Percentiles rank a stretch among this genome's conserved stretches.
Evolutionary conservation across 2,797 vertebrate species (phyloP).

Genomic region (Anableps anableps): DNA sequence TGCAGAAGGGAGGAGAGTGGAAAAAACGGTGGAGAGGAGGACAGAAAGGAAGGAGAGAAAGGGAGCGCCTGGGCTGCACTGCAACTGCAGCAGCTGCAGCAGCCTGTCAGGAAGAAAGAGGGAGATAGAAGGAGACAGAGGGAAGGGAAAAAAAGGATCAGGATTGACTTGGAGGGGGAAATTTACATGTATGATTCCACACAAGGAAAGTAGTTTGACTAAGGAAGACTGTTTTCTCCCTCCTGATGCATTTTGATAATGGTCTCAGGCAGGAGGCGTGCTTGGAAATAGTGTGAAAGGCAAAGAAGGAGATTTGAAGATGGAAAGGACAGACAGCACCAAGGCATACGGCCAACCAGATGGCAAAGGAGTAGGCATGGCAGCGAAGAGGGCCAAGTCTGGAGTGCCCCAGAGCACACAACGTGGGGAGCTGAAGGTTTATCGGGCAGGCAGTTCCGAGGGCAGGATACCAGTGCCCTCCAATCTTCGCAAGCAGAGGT

Average conservation of each 20-base stretch:
- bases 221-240: constrained; percentile 57
- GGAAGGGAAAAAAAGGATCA: constrained; percentile 60
- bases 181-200: constrained; percentile 56
- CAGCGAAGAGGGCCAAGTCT: constrained; percentile 86
- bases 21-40: constrained; percentile 72
- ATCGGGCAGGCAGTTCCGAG: constrained; percentile 82
- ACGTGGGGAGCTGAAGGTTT: constrained; percentile 84
- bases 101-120: constrained; percentile 72
- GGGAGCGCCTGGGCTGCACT: constrained; percentile 80
- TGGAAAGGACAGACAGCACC: constrained; percentile 81
- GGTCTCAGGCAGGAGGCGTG: constrained; percentile 86
- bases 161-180: constrained; percentile 51
- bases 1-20: constrained; percentile 76
- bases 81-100: constrained; percentile 83
- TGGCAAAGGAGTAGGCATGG: constrained; percentile 82
- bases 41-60: constrained; percentile 75
- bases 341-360: constrained; percentile 80
- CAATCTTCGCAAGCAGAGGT: constrained; percentile 95
- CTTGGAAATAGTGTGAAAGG: constrained; percentile 86
- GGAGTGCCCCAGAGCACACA: constrained; percentile 83
- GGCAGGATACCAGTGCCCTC: constrained; percentile 86
- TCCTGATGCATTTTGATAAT: constrained; percentile 81
- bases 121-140: constrained; percentile 59
- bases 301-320: constrained; percentile 82
- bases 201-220: constrained; percentile 46